Percentiles rank a stretch among this genome's conserved stretches.
Evolutionary conservation across 2,797 vertebrate species (phyloP).

Genomic region (Rachycentron canadum): DNA sequence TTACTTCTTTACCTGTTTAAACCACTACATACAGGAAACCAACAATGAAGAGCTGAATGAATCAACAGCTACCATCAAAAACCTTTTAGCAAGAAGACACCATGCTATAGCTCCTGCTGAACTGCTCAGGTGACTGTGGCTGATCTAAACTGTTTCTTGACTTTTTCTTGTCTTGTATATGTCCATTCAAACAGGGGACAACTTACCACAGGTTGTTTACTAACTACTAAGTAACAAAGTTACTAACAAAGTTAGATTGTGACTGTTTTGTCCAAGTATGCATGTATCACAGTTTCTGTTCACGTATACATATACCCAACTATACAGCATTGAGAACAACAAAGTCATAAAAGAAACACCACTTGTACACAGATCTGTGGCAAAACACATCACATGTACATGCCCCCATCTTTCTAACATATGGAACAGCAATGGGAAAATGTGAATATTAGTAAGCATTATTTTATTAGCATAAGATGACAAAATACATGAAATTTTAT

Average conservation of each 20-base stretch:
- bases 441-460: background rate
- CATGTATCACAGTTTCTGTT: background rate
- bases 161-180: slow-evolving; percentile 9
- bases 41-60: slow-evolving; percentile 28
- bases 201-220: background rate
- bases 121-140: background rate
- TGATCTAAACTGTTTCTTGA: background rate
- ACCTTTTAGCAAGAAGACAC: slow-evolving; percentile 20
- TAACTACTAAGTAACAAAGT: no score
- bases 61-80: slow-evolving; percentile 10
- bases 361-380: background rate
- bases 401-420: background rate
- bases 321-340: no score
- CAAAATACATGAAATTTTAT: background rate
- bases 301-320: background rate
- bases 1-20: slow-evolving; percentile 49
- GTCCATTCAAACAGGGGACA: background rate
- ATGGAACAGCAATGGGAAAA: background rate
- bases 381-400: background rate
- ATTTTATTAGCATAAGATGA: no score
- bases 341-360: background rate
- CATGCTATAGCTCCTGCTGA: background rate
- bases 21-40: slow-evolving; percentile 27
- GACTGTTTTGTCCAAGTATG: background rate
- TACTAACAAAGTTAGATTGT: background rate